Base-by-base conservation (phyloP, 2,797 vertebrate species). In the Nannoperca obscura region DNA sequence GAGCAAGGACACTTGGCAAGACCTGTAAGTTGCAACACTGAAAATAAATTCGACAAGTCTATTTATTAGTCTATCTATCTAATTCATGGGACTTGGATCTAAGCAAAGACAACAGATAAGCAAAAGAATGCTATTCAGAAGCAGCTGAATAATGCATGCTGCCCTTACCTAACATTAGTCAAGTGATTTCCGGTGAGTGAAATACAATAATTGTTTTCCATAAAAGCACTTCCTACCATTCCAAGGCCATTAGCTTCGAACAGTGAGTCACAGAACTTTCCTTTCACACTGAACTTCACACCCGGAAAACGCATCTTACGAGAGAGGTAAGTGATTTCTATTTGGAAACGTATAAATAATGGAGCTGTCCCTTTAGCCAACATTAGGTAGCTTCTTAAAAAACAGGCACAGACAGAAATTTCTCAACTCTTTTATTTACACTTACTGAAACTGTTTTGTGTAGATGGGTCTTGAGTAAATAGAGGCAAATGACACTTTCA, bases 301-400 rank as follows among this genome's bases (percentile, higher is more conserved):
- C 86, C 71, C 11, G 7, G 59, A 81, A 86, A 82, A 71, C 52
- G 74, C 67, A 69, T 84, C 59, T 71, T 57, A 67, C 44, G 66
- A 52, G 54, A 73, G 65, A 79, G 62, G 69, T 79, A 76, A 80
- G 74, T 81, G 59, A 74, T 38, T 84, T 88, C 76, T 85, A 80
- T 88, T 70, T 86, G 81, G 69, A 82, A 90, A 71, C 76, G 66
- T 30, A 52, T 91, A 24, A 87, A 93, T 89, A 87, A 85, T 91
- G 81, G 57, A 92, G 46, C 19, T 53, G 71, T 80, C 42, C 49
- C 46, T 71, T 82, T 66, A 73, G 55, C 67, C 65, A 53, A 3
- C 69, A 70, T 38, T 84, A 64, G 42, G 49, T 74, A 38, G 71
- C 40, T 17, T 44, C 58, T 20, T 44, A 24, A 22, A 72, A 71